Conservation (phyloP, 2,113 vertebrate species). For the Myocastor coypus region DNA sequence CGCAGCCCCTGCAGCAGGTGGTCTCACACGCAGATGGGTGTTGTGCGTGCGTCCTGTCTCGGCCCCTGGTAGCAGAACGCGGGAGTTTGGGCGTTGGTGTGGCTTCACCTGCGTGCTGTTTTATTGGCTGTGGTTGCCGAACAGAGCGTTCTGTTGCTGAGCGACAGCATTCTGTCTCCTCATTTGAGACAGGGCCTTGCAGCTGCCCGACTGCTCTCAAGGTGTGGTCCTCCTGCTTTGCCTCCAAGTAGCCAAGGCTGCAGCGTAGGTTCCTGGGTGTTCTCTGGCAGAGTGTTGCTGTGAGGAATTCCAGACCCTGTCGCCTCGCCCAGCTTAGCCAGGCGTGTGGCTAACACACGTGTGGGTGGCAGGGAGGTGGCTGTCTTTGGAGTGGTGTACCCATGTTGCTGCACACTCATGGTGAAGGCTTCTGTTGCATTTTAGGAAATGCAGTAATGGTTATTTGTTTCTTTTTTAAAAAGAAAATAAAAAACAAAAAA, state of each 20-base stretch:
- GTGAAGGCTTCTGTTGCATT: too few species aligned
- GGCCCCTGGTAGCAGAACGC: rapidly evolving
- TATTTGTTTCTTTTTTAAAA: too few species aligned
- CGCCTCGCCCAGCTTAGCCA: neutral
- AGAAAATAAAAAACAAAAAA: too few species aligned
- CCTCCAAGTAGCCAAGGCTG: neutral
- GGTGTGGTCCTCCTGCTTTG: neutral
- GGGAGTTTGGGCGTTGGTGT: neutral
- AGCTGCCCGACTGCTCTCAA: neutral
- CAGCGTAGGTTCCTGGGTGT: rapidly evolving
- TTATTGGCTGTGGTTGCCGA: neutral
- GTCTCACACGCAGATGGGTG: neutral
- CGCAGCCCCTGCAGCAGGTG: neutral
- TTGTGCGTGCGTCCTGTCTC: rapidly evolving
- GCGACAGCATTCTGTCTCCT: rapidly evolving
- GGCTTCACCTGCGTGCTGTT: too few species aligned
- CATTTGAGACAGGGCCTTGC: neutral
- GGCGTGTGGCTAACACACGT: too few species aligned
- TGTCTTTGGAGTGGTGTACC: rapidly evolving
- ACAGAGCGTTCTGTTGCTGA: neutral
- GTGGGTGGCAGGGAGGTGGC: rapidly evolving
- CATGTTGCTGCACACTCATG: rapidly evolving
- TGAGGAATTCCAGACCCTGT: neutral
- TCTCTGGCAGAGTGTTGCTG: neutral
- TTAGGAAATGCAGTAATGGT: too few species aligned